Percentiles rank a stretch among this genome's conserved stretches.
These are phyloP conservation scores for Acanthacorydalis orientalis DNA, from an alignment of 2,888 invertebrate species.

Conservation along the genomic window DNA sequence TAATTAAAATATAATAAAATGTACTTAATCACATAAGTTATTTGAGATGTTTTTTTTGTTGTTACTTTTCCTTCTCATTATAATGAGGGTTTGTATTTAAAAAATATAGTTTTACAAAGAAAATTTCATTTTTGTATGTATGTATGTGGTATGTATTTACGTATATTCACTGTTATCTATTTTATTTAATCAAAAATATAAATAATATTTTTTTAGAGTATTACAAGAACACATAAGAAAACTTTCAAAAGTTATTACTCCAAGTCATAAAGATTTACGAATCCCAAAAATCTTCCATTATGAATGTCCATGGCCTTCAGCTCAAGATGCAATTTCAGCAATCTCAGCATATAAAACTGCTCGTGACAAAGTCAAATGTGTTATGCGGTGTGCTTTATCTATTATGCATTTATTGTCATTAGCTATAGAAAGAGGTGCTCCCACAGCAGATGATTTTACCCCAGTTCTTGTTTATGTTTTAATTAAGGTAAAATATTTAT, in stretches of 20 bases:
- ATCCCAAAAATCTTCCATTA: constrained; percentile 71
- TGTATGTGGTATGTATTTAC: too few species aligned
- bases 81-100: too few species aligned
- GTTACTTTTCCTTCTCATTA: too few species aligned
- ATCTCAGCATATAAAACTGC: constrained; percentile 86
- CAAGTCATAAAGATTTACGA: constrained; percentile 61
- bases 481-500: constrained; percentile 57
- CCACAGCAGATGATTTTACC: constrained; percentile 89
- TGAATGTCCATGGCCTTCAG: constrained; percentile 93
- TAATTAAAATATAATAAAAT: neutral
- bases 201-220: constrained; percentile 52
- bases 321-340: constrained; percentile 75
- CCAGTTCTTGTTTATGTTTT: constrained; percentile 94
- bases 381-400: constrained; percentile 75
- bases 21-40: neutral
- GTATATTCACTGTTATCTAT: too few species aligned
- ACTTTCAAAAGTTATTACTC: constrained; percentile 55
- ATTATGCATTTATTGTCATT: constrained; percentile 87
- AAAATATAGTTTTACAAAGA: too few species aligned
- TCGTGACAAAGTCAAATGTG: constrained; percentile 62
- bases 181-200: too few species aligned
- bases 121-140: too few species aligned
- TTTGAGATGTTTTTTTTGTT: too few species aligned
- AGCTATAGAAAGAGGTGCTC: constrained; percentile 56
- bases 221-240: constrained; percentile 79